Base-by-base conservation (phyloP, 2,888 invertebrate species). In the Physocephala rufipes region DNA sequence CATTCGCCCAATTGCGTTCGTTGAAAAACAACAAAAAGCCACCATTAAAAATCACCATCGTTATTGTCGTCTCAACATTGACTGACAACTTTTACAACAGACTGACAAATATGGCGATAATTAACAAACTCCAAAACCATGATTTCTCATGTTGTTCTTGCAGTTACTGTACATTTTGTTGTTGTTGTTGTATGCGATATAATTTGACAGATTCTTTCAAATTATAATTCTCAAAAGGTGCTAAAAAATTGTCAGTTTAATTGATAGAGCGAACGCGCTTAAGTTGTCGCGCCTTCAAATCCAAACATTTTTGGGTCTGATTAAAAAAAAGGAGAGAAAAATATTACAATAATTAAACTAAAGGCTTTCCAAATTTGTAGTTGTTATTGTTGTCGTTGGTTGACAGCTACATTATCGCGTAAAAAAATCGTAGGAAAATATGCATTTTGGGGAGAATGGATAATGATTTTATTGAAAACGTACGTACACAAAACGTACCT, bases 61-160 rank as follows among this genome's bases (percentile, higher is more conserved):
- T 24, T 19, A 65, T 21, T 30, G 51, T 28, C 65, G 30, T 65
- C 30, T 65, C 26, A n/a, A n/a, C n/a, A 9, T 28, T 51, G 30
- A 65, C 51, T 53, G 30, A 24, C 21, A 36, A n/a, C 36, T n/a
- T 19, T 47, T 28, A 28, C 49, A 69, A 64, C 79, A 81, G 77
- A 82, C 76, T 62, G 63, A 70, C 73, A 68, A 67, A 55, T 64
- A 70, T 71, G 71, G 71, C 36, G 55, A 67, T 71, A 67, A 71
- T 71, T 71, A 71, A 61, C 71, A 71, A 19, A 55, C 55, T 67
- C 67, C 63, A 19, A 36, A 61, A 68, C 21, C 51, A 51, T 58
- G 24, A 26, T 67, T 58, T 16, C 19, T 28, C 12, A 36, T 26
- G 26, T 55, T 24, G 13, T 58, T 58, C 12, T 55, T 53, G n/a